These are phyloP conservation scores for Cyclura pinguis DNA, from an alignment of 2,797 vertebrate genomes.

Conservation along the genomic window DNA sequence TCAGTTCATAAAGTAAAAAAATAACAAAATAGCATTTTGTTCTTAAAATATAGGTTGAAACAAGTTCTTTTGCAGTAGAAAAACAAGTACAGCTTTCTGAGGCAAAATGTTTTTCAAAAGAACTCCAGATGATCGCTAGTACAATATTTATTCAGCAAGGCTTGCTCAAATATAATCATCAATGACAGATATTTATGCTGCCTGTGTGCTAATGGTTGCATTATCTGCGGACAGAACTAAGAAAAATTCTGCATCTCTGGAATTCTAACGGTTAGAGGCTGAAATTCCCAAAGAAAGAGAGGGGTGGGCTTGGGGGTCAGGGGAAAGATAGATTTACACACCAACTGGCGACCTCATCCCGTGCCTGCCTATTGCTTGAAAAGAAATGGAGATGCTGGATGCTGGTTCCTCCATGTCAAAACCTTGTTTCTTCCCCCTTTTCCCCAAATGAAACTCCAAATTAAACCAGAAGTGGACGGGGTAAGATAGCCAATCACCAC, in stretches of 20 bases:
- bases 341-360: slow-evolving; percentile 45
- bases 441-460: slow-evolving; percentile 22
- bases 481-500: slow-evolving; percentile 33
- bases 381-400: slow-evolving; percentile 4
- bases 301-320: slow-evolving; percentile 10
- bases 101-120: slow-evolving; percentile 53
- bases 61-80: slow-evolving; percentile 65
- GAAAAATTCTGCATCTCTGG: neutral
- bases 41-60: slow-evolving; percentile 84
- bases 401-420: neutral
- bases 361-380: slow-evolving; percentile 62
- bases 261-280: slow-evolving; percentile 50
- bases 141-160: neutral
- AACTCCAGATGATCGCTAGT: slow-evolving; percentile 29
- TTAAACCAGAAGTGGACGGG: slow-evolving; percentile 50
- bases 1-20: slow-evolving; percentile 77
- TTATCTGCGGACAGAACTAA: neutral
- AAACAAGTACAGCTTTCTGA: slow-evolving; percentile 58
- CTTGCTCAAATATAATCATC: neutral
- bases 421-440: neutral
- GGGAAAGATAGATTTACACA: slow-evolving; percentile 58
- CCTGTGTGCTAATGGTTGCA: slow-evolving; percentile 6
- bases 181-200: neutral
- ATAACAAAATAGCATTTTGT: slow-evolving; percentile 84
- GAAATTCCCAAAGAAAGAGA: neutral